Base-by-base conservation (phyloP, 2,797 vertebrate genomes). In the Myotis findleyi region DNA sequence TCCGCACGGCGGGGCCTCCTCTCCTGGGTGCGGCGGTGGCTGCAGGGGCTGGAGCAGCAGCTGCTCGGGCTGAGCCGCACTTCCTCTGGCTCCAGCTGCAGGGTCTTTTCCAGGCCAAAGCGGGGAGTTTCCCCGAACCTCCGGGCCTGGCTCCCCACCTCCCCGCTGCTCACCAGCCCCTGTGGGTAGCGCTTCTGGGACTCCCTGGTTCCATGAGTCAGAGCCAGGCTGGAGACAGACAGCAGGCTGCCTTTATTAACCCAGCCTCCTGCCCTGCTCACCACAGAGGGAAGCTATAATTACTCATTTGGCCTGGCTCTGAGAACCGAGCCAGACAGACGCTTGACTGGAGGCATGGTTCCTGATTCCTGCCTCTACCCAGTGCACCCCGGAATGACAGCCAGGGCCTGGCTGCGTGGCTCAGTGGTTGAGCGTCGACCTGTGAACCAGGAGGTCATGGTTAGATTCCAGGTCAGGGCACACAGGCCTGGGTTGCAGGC, bases 131-230 rank as follows among this genome's bases (percentile, higher is more conserved):
- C 95, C 95, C 97, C 95, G 79, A 76, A 91, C 85, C 82, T 91
- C 16, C 18, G 76, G 93, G 93, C 95, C 93, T 88, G 85, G 66
- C 82, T 90, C 91, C 93, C 96, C 84, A 75, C 89, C 94, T 64
- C 92, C 75, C 76, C 83, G 92, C 95, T 51, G 95, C 95, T 97
- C 83, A 53, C 95, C 88, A 77, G 91, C 93, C 95, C 96, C 93
- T 51, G 83, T 5, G 92, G 95, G 94, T 44, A 96, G 93, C 3
- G 7, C 92, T 93, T 92, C 96, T 93, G 96, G 97, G 96, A 95
- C 97, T 96, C 97, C 96, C 95, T 93, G 79, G 85, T 88, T 96
- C 95, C 94, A 62, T 97, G 97, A 97, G 97, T 97, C 97, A 97
- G 94, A 97, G 95, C 82, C 83, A 87, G 93, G 93, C 96, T 96